Base-by-base conservation (phyloP, 2,113 vertebrate genomes). In the Castor canadensis region DNA sequence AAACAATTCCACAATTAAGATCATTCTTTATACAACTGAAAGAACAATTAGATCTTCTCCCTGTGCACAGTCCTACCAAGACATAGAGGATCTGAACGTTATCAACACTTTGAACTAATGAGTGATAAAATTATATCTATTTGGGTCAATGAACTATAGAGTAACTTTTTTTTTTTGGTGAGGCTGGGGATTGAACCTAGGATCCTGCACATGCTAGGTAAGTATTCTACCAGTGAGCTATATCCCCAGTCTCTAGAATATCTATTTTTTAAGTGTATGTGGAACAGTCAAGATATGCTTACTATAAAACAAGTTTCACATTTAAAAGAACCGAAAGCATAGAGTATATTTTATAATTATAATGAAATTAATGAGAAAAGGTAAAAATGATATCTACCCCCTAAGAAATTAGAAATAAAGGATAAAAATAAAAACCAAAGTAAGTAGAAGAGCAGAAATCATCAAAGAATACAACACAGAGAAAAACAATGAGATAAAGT, bases 391-490 rank as follows among this genome's bases (percentile, higher is more conserved):
- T 38, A 49, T 58, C 32, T 35, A 73, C 24, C 0, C 6, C 24
- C 32, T 73, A 49, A 54, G 66, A 83, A 69, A 75, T 20, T 49
- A 40, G 38, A 47, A 93, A 45, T 13, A 77, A 30, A 54, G 6
- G n/a, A 12, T 71, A n/a, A 95, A 75, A 73, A 52, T 87, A 67
- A 95, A 81, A 95, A 81, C 35, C 12, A 54, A 84, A 79, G 49
- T 67, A 86, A 58, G 38, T n/a, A 66, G 49, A 75, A 40, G 4
- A 20, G n/a, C 66, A 54, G 67, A 54, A 47, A 47, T 43, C 58
- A 85, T 56, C 9, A 22, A 71, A 58, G 54, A 93, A 6, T 45
- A 77, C 35, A 94, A 56, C 84, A 64, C 45, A 47, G 52, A 56
- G 45, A 84, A 71, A 64, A 35, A 54, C 13, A 56, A 67, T 26